phyloP scores from a whole-genome alignment of 2,888 invertebrate species.

The Pseudeuparius sepicola region DNA sequence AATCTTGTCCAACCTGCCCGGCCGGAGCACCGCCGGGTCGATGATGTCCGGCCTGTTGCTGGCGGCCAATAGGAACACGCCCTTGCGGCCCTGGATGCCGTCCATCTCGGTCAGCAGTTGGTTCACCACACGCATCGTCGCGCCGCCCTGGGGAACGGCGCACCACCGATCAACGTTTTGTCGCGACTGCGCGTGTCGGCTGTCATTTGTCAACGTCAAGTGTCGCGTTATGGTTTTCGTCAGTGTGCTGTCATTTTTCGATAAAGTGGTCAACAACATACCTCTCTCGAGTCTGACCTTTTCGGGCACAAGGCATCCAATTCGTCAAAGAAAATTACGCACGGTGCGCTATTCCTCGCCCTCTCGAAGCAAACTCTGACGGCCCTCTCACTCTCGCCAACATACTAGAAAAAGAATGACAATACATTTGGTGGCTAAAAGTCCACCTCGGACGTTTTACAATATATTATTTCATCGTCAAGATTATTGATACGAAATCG shows the following conservation, averaged over 20 bases:
- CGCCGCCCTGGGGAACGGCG: constrained; percentile 60
- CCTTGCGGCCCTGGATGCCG: constrained; percentile 82
- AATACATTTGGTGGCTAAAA: constrained; percentile 10
- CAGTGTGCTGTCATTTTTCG: too few species aligned
- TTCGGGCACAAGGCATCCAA: constrained; percentile 92
- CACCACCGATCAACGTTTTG: too few species aligned
- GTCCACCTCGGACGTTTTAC: not conserved
- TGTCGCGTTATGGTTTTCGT: too few species aligned
- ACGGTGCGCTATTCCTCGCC: constrained; percentile 90
- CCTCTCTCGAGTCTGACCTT: constrained; percentile 64
- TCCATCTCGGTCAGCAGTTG: constrained; percentile 98
- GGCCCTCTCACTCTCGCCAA: constrained; percentile 96
- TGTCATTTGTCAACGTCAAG: too few species aligned
- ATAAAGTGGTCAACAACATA: constrained; percentile 31
- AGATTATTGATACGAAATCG: not conserved
- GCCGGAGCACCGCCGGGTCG: constrained; percentile 84
- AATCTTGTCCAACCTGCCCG: constrained; percentile 83
- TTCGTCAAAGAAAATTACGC: constrained; percentile 98
- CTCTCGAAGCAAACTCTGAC: constrained; percentile 93
- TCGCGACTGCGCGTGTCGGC: too few species aligned
- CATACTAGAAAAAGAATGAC: constrained; percentile 56
- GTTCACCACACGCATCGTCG: constrained; percentile 83
- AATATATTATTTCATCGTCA: constrained; percentile 10
- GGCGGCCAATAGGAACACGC: constrained; percentile 92
- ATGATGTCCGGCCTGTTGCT: constrained; percentile 95